These are phyloP conservation scores for Dicranocentrus wangi DNA, from an alignment of 2,888 invertebrate species.

Conservation along the genomic window DNA sequence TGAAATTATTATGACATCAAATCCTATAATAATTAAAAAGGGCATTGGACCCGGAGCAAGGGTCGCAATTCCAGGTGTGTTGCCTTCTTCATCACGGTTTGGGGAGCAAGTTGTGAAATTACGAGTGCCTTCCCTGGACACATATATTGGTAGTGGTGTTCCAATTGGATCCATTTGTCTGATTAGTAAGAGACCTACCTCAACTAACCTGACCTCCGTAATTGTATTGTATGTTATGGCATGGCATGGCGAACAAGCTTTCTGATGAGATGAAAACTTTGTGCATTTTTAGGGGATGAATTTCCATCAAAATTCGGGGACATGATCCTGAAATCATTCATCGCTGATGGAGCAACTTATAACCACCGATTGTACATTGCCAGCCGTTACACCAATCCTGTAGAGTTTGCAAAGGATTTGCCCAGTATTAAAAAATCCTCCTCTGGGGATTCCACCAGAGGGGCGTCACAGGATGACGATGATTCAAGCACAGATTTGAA, in stretches of 20 bases:
- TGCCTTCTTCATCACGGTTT: conserved; percentile 67
- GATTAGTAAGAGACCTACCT: conserved; percentile 69
- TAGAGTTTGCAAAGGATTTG: conserved; percentile 54
- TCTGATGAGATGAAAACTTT: too few relatives aligned
- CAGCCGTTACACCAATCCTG: conserved; percentile 36
- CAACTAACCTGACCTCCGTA: background rate
- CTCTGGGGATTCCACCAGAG: background rate
- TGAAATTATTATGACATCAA: conserved; percentile 36
- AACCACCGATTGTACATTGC: conserved; percentile 66
- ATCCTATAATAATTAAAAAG: conserved; percentile 58
- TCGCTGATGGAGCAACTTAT: conserved; percentile 68
- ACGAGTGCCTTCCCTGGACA: conserved; percentile 69
- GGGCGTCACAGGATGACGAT: conserved; percentile 1
- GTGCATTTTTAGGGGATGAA: conserved; percentile 59
- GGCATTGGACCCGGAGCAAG: conserved; percentile 16
- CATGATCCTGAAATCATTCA: conserved; percentile 68
- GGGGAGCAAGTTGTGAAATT: conserved; percentile 71
- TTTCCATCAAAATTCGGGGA: conserved; percentile 67
- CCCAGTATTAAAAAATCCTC: conserved; percentile 58
- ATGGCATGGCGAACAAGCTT: too few relatives aligned
- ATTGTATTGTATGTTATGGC: conserved; percentile 19
- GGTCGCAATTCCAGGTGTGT: conserved; percentile 67
- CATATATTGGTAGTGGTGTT: conserved; percentile 69
- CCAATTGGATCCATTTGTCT: conserved; percentile 67
- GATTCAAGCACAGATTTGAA: conserved; percentile 46